Evolutionary conservation across 2,888 invertebrate species (phyloP).

Genomic region (Troilus luridus): DNA sequence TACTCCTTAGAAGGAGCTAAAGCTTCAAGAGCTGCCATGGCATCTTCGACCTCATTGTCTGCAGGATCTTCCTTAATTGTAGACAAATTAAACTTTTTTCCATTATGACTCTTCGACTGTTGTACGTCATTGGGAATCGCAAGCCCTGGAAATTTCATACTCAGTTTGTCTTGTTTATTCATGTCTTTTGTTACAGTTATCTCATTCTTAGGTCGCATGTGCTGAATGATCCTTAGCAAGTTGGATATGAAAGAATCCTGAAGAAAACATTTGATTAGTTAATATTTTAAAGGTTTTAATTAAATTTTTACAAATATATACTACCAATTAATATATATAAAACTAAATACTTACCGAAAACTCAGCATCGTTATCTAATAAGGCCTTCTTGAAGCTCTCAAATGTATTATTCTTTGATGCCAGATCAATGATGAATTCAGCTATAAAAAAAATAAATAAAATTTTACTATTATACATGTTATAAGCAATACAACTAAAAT

Average conservation of each 20-base stretch:
- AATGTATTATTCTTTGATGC: constrained; percentile 90
- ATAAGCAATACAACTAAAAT: not conserved
- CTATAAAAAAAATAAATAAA: constrained; percentile 73
- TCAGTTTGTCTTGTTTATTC: constrained; percentile 72
- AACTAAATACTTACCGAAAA: constrained; percentile 79
- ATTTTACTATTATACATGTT: not conserved
- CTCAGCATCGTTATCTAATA: constrained; percentile 94
- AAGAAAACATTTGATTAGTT: constrained; percentile 61
- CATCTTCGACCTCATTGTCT: constrained; percentile 77
- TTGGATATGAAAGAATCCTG: constrained; percentile 94
- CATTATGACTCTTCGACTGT: constrained; percentile 26
- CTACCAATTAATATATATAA: too few species aligned
- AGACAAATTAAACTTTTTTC: constrained; percentile 50
- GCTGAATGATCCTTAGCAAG: constrained; percentile 92
- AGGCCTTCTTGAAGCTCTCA: constrained; percentile 88
- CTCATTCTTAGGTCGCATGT: constrained; percentile 82
- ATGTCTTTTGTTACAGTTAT: constrained; percentile 64
- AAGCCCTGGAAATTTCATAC: constrained; percentile 83
- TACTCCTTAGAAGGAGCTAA: constrained; percentile 77
- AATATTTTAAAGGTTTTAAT: not conserved
- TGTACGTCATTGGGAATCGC: constrained; percentile 81
- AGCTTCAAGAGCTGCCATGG: constrained; percentile 89
- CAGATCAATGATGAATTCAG: constrained; percentile 96
- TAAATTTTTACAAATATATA: too few species aligned
- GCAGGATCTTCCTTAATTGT: constrained; percentile 60